These are phyloP conservation scores for Momotus momota DNA, from an alignment of 2,797 vertebrate species.

Conservation along the genomic window DNA sequence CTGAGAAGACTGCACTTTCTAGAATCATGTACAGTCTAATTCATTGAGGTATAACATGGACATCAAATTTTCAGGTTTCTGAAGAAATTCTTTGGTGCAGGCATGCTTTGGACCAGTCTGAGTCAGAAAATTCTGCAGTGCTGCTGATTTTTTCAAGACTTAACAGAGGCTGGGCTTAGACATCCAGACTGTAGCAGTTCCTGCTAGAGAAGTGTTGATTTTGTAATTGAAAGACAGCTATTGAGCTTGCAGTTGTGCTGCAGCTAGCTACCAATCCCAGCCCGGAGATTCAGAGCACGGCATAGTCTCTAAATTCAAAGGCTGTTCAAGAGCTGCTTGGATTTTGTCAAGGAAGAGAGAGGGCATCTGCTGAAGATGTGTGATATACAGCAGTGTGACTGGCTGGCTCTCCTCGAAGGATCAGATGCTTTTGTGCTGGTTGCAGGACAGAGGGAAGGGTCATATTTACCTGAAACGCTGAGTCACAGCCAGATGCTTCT, in stretches of 20 bases:
- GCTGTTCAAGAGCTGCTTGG: not conserved
- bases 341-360: not conserved
- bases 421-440: not conserved
- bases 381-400: not conserved
- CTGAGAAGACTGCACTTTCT: not conserved
- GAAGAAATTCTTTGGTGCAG: not conserved
- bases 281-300: not conserved
- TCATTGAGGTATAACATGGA: not conserved
- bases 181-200: not conserved
- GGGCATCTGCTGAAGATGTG: not conserved
- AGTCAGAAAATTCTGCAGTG: not conserved
- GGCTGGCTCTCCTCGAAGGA: not conserved
- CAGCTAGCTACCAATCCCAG: not conserved
- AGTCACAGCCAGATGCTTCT: conserved; percentile 12
- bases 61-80: not conserved
- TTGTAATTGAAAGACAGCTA: not conserved
- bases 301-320: not conserved
- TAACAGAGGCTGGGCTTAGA: not conserved
- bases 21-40: fast-evolving
- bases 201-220: not conserved
- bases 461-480: not conserved
- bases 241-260: not conserved
- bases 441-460: not conserved
- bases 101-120: no score
- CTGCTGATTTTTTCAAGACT: not conserved